Base-by-base conservation (phyloP, 2,888 invertebrate genomes). In the Gastrophysa polygoni region DNA sequence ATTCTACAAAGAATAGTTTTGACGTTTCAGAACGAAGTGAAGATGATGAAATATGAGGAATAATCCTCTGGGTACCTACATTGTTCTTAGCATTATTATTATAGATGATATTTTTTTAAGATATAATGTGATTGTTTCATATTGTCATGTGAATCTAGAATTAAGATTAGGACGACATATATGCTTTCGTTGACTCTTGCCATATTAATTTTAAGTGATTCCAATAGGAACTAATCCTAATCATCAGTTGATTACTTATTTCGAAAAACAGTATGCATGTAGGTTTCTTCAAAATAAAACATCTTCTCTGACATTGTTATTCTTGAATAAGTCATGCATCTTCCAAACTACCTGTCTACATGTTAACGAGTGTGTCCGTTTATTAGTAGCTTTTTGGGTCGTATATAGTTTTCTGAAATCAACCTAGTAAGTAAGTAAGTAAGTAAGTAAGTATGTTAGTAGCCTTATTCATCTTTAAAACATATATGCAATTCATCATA, bases 231-330 rank as follows among this genome's bases (percentile, higher is more conserved):
- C 14, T 14, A 38, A 38, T 38, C n/a, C n/a, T 11, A 4, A 38
- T 38, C 14, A n/a, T 38, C 14, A 38, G n/a, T 14, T 14, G 68
- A 69, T 70, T 71, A 69, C 71, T 66, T 71, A 63, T 71, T 68
- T 67, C 44, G 57, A 64, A 48, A 60, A 56, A 59, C 68, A 67
- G 70, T 67, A 66, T 68, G 57, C 62, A 57, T 68, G 63, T 61
- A 68, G 71, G 69, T 71, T 68, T 71, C 69, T 67, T 62, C 57
- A 58, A 65, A 68, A 68, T 69, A 71, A 68, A 71, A 48, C 61
- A 59, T 66, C 63, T n/a, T n/a, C 69, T 66, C 66, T 63, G 43
- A 56, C 34, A 51, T 49, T 57, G 21, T n/a, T 47, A 47, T 57
- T n/a, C 59, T 66, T 66, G 54, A 44, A 50, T 57, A 47, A 24